These are phyloP conservation scores for Tenthredo distinguenda DNA, from an alignment of 2,888 invertebrate species.

Conservation along the genomic window DNA sequence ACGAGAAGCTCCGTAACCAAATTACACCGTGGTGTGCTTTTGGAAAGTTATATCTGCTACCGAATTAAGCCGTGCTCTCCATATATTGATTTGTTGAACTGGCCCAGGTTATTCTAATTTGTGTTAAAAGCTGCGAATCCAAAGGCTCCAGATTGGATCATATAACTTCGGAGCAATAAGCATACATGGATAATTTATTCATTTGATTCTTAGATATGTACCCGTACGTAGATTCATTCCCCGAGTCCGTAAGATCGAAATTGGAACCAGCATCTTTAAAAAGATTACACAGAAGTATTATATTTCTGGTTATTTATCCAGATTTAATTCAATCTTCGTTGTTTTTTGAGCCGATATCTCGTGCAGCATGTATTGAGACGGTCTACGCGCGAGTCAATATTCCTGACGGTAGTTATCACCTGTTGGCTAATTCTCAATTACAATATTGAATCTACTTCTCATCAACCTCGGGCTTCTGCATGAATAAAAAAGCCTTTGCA, in stretches of 20 bases:
- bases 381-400: background rate
- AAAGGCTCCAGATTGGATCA: background rate
- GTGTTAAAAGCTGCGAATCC: slow-evolving; percentile 1
- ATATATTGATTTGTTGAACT: slow-evolving; percentile 15
- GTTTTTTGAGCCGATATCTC: background rate
- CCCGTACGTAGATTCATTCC: background rate
- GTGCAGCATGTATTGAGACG: background rate
- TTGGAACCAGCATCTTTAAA: background rate
- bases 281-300: background rate
- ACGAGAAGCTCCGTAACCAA: slow-evolving; percentile 10
- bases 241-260: background rate
- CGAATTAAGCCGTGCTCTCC: background rate
- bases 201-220: background rate
- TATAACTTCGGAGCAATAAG: background rate
- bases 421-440: slow-evolving; percentile 11
- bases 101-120: background rate
- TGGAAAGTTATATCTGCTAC: slow-evolving; percentile 17
- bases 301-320: background rate
- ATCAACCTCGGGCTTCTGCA: background rate
- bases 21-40: slow-evolving; percentile 9
- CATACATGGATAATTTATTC: background rate
- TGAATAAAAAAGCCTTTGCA: background rate
- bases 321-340: background rate
- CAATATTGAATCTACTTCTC: slow-evolving; percentile 5
- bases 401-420: slow-evolving; percentile 7